Base-by-base conservation (phyloP, 1,140 invertebrate genomes). In the Aplysia californica region DNA sequence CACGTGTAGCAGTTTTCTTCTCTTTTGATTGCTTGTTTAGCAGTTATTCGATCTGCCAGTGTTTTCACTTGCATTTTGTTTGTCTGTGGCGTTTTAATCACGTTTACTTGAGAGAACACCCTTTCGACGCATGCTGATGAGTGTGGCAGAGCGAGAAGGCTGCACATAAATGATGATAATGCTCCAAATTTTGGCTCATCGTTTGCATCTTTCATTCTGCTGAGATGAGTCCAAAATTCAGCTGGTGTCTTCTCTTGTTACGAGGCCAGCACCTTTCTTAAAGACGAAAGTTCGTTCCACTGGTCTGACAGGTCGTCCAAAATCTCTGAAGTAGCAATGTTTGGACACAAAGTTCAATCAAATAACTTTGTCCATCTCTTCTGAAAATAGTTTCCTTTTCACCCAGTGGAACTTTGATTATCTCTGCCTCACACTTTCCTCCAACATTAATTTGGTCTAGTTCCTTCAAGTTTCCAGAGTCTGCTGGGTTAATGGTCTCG, bases 141-240 rank as follows among this genome's bases (percentile, higher is more conserved):
- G 29, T 61, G 58, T 23, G 58, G 58, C 18, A 61, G 26, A 10
- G 29, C 58, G 29, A 31, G 20, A 29, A 61, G 58, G 58, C 20
- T 61, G 58, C 58, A 61, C 58, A 61, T 61, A 29, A 61, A 61
- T 6, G 20, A 31, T 18, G 20, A 20, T 20, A 61, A 31, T 10
- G 26, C 29, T 20, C 6, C 20, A 61, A 23, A 61, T 61, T 26
- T 61, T 10, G 18, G 29, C 58, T 61, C 20, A 31, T 31, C 58
- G 29, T 6, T 61, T 61, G 20, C 58, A 31, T 61, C 26, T 61
- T 20, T 61, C 29, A 61, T 6, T 61, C 20, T 23, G 10, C 26
- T 61, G 58, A 61, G 10, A 6, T 23, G 58, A 18, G 58, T 61
- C 58, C 58, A 61, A 61, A 61, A 61, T 31, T 61, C 58, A 61